Evolutionary conservation across 2,113 vertebrate species (phyloP).

Genomic region (Chaetops frenatus): DNA sequence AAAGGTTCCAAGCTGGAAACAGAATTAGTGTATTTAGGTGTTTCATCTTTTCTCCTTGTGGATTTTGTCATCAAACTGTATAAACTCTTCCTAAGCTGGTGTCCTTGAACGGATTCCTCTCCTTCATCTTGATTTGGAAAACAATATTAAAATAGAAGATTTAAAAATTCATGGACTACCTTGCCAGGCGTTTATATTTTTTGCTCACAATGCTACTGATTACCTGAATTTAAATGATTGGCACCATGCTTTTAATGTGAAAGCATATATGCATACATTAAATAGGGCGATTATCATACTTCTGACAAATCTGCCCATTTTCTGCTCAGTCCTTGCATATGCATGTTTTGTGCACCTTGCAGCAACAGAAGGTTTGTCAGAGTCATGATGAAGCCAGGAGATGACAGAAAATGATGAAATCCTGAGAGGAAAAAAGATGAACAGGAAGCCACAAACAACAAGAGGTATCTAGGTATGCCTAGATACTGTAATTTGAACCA

Average conservation of each 20-base stretch:
- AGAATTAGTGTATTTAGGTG: neutral
- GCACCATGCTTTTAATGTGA: neutral
- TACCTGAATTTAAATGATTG: neutral
- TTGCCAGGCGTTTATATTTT: neutral
- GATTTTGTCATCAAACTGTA: neutral
- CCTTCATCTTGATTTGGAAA: neutral
- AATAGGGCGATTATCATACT: neutral
- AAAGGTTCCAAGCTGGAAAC: neutral
- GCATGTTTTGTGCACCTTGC: neutral
- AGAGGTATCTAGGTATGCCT: neutral
- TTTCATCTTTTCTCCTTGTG: neutral
- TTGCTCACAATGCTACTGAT: neutral
- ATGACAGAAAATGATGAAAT: neutral
- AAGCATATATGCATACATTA: neutral
- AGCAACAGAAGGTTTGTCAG: constrained; percentile 8
- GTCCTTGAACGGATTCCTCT: neutral
- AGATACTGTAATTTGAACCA: neutral
- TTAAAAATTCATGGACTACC: neutral
- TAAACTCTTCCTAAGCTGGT: neutral
- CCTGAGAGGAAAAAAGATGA: neutral
- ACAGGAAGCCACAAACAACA: neutral
- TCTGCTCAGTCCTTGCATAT: neutral
- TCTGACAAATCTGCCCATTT: constrained; percentile 4
- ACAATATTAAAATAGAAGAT: neutral
- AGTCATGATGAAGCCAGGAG: neutral